A percentile compares a stretch with the other conserved stretches of the same genome.
Conservation (phyloP, 2,797 vertebrate species). For the Coreius guichenoti region DNA sequence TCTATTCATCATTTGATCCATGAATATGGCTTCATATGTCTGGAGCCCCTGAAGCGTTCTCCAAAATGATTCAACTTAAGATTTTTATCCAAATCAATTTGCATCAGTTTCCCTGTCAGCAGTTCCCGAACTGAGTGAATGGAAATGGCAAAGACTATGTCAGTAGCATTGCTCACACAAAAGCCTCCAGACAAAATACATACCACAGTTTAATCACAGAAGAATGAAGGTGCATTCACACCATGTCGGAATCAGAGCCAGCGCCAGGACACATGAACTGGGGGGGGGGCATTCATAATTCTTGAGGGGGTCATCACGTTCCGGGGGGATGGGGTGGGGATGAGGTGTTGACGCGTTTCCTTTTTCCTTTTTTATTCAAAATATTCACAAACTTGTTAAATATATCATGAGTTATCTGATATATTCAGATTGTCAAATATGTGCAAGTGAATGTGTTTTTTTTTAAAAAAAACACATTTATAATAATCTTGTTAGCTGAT, state of each 20-base stretch:
- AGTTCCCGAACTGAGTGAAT: constrained; percentile 8
- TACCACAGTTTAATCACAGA: constrained; percentile 8
- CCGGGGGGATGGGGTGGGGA: too few species aligned
- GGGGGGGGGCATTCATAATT: background rate
- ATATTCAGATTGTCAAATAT: background rate
- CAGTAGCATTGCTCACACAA: constrained; percentile 12
- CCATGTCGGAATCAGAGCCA: background rate
- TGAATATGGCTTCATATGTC: constrained; percentile 39
- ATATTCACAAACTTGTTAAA: background rate
- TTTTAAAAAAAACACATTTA: background rate
- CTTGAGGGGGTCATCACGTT: too few species aligned
- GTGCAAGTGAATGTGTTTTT: background rate
- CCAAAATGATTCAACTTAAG: constrained; percentile 51
- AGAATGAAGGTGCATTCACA: background rate
- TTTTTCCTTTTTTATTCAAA: background rate
- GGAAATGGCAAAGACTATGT: constrained; percentile 20
- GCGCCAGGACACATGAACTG: background rate
- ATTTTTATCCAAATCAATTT: constrained; percentile 58
- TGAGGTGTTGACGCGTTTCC: too few species aligned
- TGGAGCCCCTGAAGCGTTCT: constrained; percentile 37
- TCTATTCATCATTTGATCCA: constrained; percentile 54
- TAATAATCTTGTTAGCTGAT: background rate
- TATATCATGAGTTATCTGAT: background rate
- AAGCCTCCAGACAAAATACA: constrained; percentile 8
- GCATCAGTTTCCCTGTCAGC: constrained; percentile 48